A percentile compares a stretch with the other conserved stretches of the same genome.
phyloP scores from a whole-genome alignment of 2,113 vertebrate genomes.

The Gnathonemus longibarbis region DNA sequence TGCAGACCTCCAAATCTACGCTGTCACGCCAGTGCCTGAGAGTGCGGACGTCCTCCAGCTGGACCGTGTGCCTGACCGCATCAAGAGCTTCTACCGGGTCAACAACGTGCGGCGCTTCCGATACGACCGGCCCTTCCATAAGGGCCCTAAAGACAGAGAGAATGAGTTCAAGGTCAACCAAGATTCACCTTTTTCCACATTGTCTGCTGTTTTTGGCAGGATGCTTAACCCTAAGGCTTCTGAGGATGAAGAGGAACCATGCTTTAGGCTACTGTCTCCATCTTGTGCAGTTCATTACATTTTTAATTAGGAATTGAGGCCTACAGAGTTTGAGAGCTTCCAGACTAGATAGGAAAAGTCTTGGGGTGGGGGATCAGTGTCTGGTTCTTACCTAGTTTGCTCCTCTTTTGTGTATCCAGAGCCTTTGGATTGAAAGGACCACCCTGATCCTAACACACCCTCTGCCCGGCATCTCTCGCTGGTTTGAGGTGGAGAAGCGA shows the following conservation, averaged over 20 bases:
- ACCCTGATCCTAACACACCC: slow-evolving; percentile 89
- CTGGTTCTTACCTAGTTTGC: background rate
- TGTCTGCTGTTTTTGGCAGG: background rate
- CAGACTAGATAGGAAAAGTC: background rate
- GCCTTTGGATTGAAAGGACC: slow-evolving; percentile 95
- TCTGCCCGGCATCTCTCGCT: slow-evolving; percentile 91
- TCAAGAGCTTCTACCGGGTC: slow-evolving; percentile 96
- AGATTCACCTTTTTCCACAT: background rate
- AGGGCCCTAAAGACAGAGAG: slow-evolving; percentile 88
- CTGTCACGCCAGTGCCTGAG: slow-evolving; percentile 86
- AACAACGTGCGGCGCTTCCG: slow-evolving; percentile 93
- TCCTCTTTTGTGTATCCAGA: slow-evolving; percentile 60
- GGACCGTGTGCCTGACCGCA: slow-evolving; percentile 89
- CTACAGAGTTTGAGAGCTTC: background rate
- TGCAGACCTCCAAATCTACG: slow-evolving; percentile 81
- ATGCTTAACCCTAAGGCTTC: background rate
- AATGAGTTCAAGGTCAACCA: slow-evolving; percentile 90
- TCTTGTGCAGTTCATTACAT: background rate
- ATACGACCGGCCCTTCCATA: slow-evolving; percentile 96
- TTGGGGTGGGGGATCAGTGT: background rate
- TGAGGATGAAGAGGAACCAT: background rate
- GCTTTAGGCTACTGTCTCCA: background rate
- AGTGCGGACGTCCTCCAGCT: slow-evolving; percentile 79
- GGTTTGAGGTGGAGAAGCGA: slow-evolving; percentile 96
- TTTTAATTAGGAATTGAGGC: background rate